phyloP scores from a whole-genome alignment of 2,113 vertebrate genomes.

The Ellobius talpinus region DNA sequence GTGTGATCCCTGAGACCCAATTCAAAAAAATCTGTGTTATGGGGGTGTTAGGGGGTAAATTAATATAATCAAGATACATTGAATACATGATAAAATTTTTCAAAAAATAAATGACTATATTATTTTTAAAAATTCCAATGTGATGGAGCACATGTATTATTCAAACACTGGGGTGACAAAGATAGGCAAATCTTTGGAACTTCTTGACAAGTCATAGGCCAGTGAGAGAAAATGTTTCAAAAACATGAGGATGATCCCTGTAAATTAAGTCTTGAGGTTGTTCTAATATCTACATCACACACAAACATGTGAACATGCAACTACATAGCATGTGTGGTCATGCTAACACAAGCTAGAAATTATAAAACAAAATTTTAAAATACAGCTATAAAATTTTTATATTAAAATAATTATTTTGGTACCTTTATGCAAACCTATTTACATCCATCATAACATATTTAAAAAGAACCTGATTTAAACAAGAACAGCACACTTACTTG shows the following conservation, averaged over 20 bases:
- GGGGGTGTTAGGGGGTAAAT: no score
- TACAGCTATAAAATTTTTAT: neutral
- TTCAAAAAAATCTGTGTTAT: neutral
- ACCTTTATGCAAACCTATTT: neutral
- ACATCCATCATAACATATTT: neutral
- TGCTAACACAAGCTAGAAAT: neutral
- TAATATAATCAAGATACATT: neutral
- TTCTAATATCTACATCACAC: neutral
- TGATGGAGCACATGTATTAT: no score
- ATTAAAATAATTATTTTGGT: neutral
- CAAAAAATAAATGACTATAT: no score
- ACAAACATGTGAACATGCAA: neutral
- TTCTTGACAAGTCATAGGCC: neutral
- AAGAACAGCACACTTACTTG: slow-evolving; percentile 35
- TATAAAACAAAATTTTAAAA: neutral
- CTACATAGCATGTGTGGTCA: neutral
- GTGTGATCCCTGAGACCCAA: neutral
- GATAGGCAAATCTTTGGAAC: no score
- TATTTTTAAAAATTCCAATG: no score
- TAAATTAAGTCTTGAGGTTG: neutral
- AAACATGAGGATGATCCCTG: neutral
- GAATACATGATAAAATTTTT: neutral
- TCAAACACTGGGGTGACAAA: no score
- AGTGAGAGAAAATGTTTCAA: neutral
- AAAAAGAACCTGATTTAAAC: neutral